Conservation (phyloP, 2,113 vertebrate species). For the Vulpes ferrilata region DNA sequence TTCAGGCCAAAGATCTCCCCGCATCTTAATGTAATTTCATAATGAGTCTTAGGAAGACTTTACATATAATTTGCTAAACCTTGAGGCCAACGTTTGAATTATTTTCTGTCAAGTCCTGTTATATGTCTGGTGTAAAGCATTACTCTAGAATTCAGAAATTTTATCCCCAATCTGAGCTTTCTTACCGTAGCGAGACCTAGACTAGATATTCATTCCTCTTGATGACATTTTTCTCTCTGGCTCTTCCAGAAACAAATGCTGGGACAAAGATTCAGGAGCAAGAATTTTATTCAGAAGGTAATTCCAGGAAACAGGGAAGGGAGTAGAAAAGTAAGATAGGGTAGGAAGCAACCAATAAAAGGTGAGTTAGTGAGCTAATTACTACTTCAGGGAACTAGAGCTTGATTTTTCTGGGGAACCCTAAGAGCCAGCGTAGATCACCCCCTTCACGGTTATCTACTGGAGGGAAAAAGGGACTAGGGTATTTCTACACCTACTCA, state of each 20-base stretch:
- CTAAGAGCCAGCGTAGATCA: neutral
- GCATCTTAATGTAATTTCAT: neutral
- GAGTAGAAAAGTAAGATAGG: neutral
- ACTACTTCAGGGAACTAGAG: neutral
- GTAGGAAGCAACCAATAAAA: neutral
- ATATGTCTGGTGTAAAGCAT: neutral
- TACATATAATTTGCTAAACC: neutral
- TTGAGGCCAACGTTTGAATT: neutral
- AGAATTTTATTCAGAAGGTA: neutral
- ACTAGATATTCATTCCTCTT: neutral
- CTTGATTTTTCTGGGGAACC: too few relatives aligned
- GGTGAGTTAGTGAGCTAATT: neutral
- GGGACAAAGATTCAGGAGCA: neutral
- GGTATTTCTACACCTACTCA: neutral
- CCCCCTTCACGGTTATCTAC: neutral
- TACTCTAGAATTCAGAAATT: neutral
- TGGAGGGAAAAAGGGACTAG: neutral
- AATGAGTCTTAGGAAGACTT: neutral
- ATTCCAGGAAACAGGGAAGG: neutral
- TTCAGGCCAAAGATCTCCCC: neutral
- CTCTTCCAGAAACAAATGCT: conserved; percentile 5
- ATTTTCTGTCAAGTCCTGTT: neutral
- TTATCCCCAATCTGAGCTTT: neutral
- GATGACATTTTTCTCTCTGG: neutral
- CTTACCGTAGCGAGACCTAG: neutral